A percentile compares a stretch with the other conserved stretches of the same genome.
These are phyloP conservation scores for Ochotona princeps DNA, from an alignment of 2,113 vertebrate species.

Conservation along the genomic window DNA sequence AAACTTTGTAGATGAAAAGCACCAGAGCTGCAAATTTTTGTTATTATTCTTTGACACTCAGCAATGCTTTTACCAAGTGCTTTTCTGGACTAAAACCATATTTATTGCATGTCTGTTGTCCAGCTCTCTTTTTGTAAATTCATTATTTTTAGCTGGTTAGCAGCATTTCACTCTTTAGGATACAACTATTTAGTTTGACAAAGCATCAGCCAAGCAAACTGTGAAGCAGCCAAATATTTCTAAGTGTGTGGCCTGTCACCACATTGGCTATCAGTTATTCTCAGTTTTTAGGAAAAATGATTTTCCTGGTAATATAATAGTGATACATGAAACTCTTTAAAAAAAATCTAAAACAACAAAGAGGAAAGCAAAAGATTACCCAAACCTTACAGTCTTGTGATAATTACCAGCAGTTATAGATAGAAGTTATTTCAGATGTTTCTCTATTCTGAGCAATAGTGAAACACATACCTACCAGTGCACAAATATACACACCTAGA, in stretches of 20 bases:
- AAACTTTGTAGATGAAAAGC: conserved; percentile 49
- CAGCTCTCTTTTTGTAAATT: conserved; percentile 44
- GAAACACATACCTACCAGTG: background rate
- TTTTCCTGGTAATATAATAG: background rate
- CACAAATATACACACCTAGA: background rate
- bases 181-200: conserved; percentile 72
- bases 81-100: conserved; percentile 51
- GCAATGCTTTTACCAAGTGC: conserved; percentile 56
- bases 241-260: conserved; percentile 3
- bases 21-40: conserved; percentile 38
- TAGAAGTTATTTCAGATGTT: conserved; percentile 26
- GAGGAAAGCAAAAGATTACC: background rate
- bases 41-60: conserved; percentile 48
- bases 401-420: background rate
- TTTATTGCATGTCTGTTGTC: conserved; percentile 60
- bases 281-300: background rate
- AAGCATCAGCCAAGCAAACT: conserved; percentile 2
- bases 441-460: background rate
- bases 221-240: conserved; percentile 49
- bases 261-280: conserved; percentile 45
- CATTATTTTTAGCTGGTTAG: conserved; percentile 69
- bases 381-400: background rate
- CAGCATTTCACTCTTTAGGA: conserved; percentile 67
- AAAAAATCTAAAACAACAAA: background rate
- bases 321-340: background rate